Percentiles rank a stretch among this genome's conserved stretches.
phyloP scores from a whole-genome alignment of 2,888 invertebrate species.

The Cataglyphis livida region DNA sequence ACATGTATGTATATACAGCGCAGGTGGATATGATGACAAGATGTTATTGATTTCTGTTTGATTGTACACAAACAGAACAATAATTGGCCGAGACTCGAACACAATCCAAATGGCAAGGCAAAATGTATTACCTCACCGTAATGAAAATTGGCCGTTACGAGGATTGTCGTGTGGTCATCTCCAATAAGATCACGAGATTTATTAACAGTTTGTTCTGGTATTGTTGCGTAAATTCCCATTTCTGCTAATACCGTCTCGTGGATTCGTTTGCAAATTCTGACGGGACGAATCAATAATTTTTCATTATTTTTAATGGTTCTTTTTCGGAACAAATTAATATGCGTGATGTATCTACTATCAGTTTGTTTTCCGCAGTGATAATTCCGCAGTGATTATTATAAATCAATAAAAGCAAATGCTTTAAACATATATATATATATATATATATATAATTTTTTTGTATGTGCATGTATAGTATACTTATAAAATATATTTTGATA shows the following conservation, averaged over 20 bases:
- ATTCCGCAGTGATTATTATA: neutral
- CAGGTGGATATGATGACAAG: constrained; percentile 37
- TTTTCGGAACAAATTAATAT: neutral
- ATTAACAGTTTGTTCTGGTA: constrained; percentile 6
- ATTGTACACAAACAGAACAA: constrained; percentile 38
- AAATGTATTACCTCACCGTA: constrained; percentile 44
- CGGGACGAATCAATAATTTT: constrained; percentile 11
- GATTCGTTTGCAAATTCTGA: neutral
- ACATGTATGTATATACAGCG: neutral
- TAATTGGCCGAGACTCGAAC: constrained; percentile 49
- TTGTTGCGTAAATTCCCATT: neutral
- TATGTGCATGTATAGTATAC: neutral
- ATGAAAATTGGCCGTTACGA: constrained; percentile 49
- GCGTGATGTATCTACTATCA: neutral
- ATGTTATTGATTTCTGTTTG: constrained; percentile 53
- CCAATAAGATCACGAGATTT: constrained; percentile 43
- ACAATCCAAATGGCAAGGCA: constrained; percentile 25
- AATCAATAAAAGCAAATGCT: neutral
- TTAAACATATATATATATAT: neutral
- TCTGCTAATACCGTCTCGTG: constrained; percentile 21
- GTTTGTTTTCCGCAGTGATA: neutral
- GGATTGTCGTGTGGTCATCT: constrained; percentile 10
- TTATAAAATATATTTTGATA: neutral
- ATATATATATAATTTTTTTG: too few species aligned
- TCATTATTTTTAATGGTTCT: neutral